Conservation (phyloP, 1,140 invertebrate species). For the Anoplophora glabripennis region DNA sequence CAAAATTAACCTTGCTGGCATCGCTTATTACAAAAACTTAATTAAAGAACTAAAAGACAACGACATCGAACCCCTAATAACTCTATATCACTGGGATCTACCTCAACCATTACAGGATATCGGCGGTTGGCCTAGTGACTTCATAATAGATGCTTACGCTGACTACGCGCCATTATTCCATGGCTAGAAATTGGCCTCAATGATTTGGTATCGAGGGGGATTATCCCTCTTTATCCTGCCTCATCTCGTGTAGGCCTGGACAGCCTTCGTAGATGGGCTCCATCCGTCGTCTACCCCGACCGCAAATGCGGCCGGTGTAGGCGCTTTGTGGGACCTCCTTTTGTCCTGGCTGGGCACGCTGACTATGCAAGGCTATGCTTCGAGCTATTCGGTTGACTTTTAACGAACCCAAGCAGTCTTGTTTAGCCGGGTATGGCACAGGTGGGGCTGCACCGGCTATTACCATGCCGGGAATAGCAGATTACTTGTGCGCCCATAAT, state of each 20-base stretch:
- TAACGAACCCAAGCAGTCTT: slow-evolving; percentile 48
- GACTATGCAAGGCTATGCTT: slow-evolving; percentile 1
- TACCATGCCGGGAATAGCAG: slow-evolving; percentile 53
- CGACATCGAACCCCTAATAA: slow-evolving; percentile 62
- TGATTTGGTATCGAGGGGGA: no score
- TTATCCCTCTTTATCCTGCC: no score
- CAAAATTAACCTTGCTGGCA: no score
- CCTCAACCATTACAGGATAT: slow-evolving; percentile 62
- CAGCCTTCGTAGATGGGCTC: no score
- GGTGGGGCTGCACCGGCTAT: slow-evolving; percentile 39
- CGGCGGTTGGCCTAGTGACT: slow-evolving; percentile 63
- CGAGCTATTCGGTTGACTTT: slow-evolving; percentile 48
- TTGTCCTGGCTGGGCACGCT: no score
- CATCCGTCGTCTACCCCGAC: no score
- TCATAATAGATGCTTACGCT: slow-evolving; percentile 57
- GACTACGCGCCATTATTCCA: slow-evolving; percentile 38
- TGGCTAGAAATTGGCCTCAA: no score
- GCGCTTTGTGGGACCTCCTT: no score
- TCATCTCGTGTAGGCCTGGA: no score
- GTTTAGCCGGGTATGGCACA: no score
- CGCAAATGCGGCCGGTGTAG: no score
- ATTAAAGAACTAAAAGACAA: neutral
- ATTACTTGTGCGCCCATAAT: slow-evolving; percentile 56
- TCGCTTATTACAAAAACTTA: no score
- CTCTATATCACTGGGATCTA: slow-evolving; percentile 49